Base-by-base conservation (phyloP, 2,113 vertebrate genomes). In the Zapornia atra region DNA sequence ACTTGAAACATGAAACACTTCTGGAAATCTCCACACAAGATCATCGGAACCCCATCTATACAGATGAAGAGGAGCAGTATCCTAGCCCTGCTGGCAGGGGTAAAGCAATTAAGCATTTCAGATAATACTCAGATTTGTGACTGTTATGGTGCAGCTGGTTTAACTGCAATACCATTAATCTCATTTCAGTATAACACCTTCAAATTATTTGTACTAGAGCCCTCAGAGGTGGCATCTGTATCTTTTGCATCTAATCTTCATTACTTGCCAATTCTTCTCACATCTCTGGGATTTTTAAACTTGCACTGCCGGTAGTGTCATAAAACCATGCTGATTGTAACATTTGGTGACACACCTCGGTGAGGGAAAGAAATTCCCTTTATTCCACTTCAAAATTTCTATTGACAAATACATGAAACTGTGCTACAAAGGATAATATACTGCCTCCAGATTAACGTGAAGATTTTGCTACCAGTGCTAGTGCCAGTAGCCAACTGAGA, bases 41-140 rank as follows among this genome's bases (percentile, higher is more conserved):
- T 24, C 84, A 6, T 5, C 69, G 84, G 93, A 82, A n/a, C 31
- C 53, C 70, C 4, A 12, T 14, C 28, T 91, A 89, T 53, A 59
- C 73, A 50, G 95, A 96, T 15, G 86, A 96, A 94, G 91, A 96
- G 84, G 84, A 96, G 34, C 48, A 68, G 28, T 56, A 82, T 82
- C 65, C 57, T 83, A 92, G 57, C 83, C 86, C 89, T 82, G 8
- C 77, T 44, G 46, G 65, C 61, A 96, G n/a, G 81, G 92, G 93
- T 95, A 96, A 96, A 95, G 24, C 61, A 86, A 63, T 77, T 69
- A 53, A 88, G 10, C n/a, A 53, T 89, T 91, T 86, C 46, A 56
- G 44, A 66, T 81, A 83, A 73, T 51, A 57, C 17, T 92, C 38
- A 60, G 9, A 64, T 94, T 82, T 89, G 12, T 87, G 51, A 42